phyloP scores from a whole-genome alignment of 2,888 invertebrate species.

The Melanostoma scalare region DNA sequence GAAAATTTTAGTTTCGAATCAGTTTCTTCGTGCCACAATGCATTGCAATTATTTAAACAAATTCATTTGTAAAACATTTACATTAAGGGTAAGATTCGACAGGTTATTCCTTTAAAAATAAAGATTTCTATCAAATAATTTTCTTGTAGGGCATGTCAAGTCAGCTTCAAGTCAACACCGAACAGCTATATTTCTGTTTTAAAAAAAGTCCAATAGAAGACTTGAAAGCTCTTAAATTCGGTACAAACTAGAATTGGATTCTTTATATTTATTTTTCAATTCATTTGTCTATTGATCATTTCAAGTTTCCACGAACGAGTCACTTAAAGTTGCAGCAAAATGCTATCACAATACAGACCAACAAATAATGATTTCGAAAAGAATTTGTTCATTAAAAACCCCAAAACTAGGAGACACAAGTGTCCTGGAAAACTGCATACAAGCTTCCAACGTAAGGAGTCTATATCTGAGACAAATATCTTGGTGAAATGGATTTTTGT shows the following conservation, averaged over 20 bases:
- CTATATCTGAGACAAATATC: too few species aligned
- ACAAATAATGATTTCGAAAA: slow-evolving; percentile 16
- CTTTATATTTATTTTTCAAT: background rate
- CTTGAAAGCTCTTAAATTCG: slow-evolving; percentile 6
- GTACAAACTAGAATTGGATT: background rate
- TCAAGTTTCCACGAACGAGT: background rate
- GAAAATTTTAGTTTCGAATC: too few species aligned
- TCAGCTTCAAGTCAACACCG: background rate
- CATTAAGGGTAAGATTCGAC: too few species aligned
- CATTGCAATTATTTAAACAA: too few species aligned
- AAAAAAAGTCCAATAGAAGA: background rate
- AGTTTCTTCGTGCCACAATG: too few species aligned
- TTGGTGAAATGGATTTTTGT: too few species aligned
- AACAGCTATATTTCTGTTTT: slow-evolving; percentile 10
- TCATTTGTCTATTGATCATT: background rate
- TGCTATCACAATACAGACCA: background rate
- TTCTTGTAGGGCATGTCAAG: slow-evolving; percentile 8
- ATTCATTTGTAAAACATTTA: too few species aligned
- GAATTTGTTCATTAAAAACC: background rate
- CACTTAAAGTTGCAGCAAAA: background rate
- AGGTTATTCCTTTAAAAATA: too few species aligned
- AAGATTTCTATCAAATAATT: background rate
- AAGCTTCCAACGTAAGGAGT: too few species aligned
- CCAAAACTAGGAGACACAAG: too few species aligned
- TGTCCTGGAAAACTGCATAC: too few species aligned